Evolutionary conservation across 2,113 vertebrate species (phyloP).

Genomic region (Hoplias malabaricus): DNA sequence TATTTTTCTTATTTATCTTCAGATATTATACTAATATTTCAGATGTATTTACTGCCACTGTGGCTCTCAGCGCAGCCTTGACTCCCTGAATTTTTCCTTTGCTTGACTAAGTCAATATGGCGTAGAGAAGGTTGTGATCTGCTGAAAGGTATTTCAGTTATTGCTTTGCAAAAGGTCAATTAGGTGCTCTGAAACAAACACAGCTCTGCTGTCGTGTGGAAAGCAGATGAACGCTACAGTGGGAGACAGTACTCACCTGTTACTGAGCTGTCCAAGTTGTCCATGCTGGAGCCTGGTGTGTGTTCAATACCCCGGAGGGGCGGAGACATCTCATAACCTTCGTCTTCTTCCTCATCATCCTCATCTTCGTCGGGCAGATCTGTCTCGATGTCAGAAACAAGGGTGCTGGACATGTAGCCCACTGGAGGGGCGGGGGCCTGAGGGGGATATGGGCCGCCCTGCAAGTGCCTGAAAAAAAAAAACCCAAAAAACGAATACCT

Average conservation of each 20-base stretch:
- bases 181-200: too few species aligned
- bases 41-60: too few species aligned
- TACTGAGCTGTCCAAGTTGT: conserved; percentile 97
- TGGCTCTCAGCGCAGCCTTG: too few species aligned
- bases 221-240: too few species aligned
- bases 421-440: conserved; percentile 92
- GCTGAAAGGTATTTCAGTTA: too few species aligned
- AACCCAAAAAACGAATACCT: conserved; percentile 3
- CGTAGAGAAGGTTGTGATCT: too few species aligned
- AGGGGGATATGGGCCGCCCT: conserved; percentile 89
- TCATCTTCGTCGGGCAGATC: conserved; percentile 90
- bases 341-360: conserved; percentile 88
- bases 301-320: conserved; percentile 88
- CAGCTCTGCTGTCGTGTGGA: not conserved
- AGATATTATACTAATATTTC: too few species aligned
- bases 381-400: conserved; percentile 96
- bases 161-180: too few species aligned
- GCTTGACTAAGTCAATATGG: too few species aligned
- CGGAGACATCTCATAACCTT: conserved; percentile 86
- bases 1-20: too few species aligned
- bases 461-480: conserved; percentile 86
- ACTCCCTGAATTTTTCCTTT: too few species aligned
- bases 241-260: conserved; percentile 78
- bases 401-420: conserved; percentile 93
- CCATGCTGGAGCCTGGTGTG: conserved; percentile 95